Base-by-base conservation (phyloP, 2,797 vertebrate genomes). In the Allochrocebus solatus region DNA sequence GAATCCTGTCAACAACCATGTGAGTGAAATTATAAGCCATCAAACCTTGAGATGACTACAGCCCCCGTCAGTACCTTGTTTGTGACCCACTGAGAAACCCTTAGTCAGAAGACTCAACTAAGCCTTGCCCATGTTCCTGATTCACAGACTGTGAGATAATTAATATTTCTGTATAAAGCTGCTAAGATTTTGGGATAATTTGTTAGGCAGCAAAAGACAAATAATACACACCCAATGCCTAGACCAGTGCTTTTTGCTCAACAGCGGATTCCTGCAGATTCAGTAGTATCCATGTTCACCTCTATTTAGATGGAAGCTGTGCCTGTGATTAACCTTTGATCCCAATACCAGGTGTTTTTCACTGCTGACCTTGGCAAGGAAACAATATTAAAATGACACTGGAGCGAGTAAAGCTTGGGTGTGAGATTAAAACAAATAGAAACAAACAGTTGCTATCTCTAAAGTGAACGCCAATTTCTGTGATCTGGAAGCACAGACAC, bases 361-460 rank as follows among this genome's bases (percentile, higher is more conserved):
- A 79, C 67, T 55, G 76, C 79, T 93, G 82, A 89, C 83, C 83
- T 95, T 93, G 82, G 61, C 89, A 96, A 89, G 59, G 55, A 91
- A 96, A 55, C 93, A 82, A 74, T 94, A 96, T 81, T 90, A 70
- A 97, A 90, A 96, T 96, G 91, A 93, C 90, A 88, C 19, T 53
- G 67, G 81, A 88, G 43, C 81, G 90, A 90, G 84, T 64, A 82
- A 95, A 92, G 72, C 92, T 97, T 95, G 92, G 93, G 87, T 95
- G 95, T 87, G 89, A 85, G 88, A 95, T 72, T 43, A 88, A 91
- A 97, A 78, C 89, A 97, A 95, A 96, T 59, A 95, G 93, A 94
- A 95, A 97, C 67, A 59, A 88, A 79, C 55, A 70, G 48, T 36
- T 90, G 64, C 87, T 93, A 39, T 94, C 81, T 96, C 87, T 83